Percentiles rank a stretch among this genome's conserved stretches.
Evolutionary conservation across 23 tunicate species (phyloP).

Genomic region (Aplidium turbinatum): DNA sequence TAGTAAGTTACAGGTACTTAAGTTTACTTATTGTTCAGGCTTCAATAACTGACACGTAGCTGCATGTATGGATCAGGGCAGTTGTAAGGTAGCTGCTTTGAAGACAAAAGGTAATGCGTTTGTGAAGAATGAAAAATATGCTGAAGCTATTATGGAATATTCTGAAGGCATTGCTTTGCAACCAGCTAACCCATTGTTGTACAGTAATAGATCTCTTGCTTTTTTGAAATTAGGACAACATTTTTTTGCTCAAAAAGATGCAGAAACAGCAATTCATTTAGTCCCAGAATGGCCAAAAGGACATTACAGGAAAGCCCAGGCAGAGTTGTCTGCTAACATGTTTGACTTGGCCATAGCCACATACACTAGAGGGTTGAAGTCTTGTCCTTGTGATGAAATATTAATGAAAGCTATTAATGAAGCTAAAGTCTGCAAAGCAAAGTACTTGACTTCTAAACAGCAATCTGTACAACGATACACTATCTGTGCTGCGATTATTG

Average conservation of each 20-base stretch:
- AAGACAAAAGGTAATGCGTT: slow-evolving; percentile 51
- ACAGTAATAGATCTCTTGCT: slow-evolving; percentile 69
- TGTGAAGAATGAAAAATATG: slow-evolving; percentile 43
- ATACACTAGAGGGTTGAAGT: slow-evolving; percentile 32
- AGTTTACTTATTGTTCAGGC: too few species aligned
- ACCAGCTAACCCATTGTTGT: slow-evolving; percentile 50
- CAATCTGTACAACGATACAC: neutral
- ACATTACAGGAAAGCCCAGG: slow-evolving; percentile 65
- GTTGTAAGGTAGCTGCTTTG: slow-evolving; percentile 15
- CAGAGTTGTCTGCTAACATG: slow-evolving; percentile 26
- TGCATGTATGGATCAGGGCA: too few species aligned
- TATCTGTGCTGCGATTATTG: slow-evolving; percentile 21
- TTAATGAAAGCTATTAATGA: slow-evolving; percentile 28
- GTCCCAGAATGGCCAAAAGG: slow-evolving; percentile 67
- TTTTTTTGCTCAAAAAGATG: slow-evolving; percentile 60
- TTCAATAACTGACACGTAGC: too few species aligned
- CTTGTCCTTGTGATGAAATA: slow-evolving; percentile 42
- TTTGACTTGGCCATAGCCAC: slow-evolving; percentile 28
- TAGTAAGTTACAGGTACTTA: too few species aligned
- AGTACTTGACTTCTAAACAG: neutral
- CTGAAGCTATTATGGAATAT: slow-evolving; percentile 59
- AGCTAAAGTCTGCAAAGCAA: neutral
- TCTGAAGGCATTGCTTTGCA: slow-evolving; percentile 55
- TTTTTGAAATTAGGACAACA: slow-evolving; percentile 49
- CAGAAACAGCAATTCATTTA: slow-evolving; percentile 52